Base-by-base conservation (phyloP, 2,797 vertebrate species). In the Champsocephalus esox region DNA sequence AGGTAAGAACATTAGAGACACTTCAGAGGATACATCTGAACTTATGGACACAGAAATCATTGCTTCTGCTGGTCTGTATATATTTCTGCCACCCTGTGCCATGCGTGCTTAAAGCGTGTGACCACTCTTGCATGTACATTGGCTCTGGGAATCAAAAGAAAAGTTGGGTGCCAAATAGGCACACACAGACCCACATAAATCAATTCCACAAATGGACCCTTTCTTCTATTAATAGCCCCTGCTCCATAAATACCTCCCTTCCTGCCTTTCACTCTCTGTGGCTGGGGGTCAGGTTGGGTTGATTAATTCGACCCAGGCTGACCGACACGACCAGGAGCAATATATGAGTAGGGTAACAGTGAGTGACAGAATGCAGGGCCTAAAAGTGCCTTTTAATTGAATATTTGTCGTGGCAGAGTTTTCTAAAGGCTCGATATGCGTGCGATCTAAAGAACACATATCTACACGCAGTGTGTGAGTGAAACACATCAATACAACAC, bases 191-290 rank as follows among this genome's bases (percentile, higher is more conserved):
- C 50, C 66, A 82, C 62, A 83, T 61, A 72, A 86, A 93, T 91
- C 88, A 86, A 91, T 89, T 73, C 56, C 54, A 84, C 83, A 87
- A 81, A 92, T 87, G 74, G 81, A 71, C 64, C 49, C 52, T 79
- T 87, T 50, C 24, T 19, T 77, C 92, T 94, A 93, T 92, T 90
- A 92, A 87, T 93, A 95, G 85, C 64, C n/a, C 6, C 16, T 12
- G 69, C 65, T 91, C 84, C 83, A 90, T 73, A 92, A 95, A 95
- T 92, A 94, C 79, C 58, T 56, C 81, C 28, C 70, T 59, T 81
- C 79, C 81, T 67, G 79, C 75, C 64, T 75, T 75, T 78, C 87
- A 67, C 74, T 73, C 66, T 77, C 38, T 50, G 65, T 75, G 85
- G 74, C 83, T 81, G 72, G 70, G 85, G 89, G 80, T 90, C 82